Evolutionary conservation across 2,113 vertebrate genomes (phyloP).

Genomic region (Nibea coibor): DNA sequence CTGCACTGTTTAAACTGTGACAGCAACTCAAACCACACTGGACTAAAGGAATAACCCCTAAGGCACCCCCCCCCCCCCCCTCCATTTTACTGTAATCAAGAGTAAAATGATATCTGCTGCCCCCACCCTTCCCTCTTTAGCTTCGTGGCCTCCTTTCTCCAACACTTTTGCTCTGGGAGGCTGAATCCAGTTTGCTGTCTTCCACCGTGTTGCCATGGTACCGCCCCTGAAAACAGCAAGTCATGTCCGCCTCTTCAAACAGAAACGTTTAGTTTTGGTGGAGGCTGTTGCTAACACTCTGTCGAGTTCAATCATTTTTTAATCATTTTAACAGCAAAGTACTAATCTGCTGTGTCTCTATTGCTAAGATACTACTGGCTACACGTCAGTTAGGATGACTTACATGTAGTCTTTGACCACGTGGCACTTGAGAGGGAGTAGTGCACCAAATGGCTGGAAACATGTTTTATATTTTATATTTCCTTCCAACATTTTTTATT

Average conservation of each 20-base stretch:
- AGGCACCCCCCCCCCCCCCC: slow-evolving; percentile 43
- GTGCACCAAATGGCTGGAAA: slow-evolving; percentile 14
- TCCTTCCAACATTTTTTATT: background rate
- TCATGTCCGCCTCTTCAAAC: slow-evolving; percentile 74
- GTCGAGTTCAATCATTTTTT: slow-evolving; percentile 31
- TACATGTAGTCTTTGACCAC: slow-evolving; percentile 3
- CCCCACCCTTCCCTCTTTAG: slow-evolving; percentile 52
- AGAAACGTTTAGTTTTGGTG: slow-evolving; percentile 55
- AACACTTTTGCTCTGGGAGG: slow-evolving; percentile 59
- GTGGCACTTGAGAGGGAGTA: background rate
- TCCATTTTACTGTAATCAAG: slow-evolving; percentile 56
- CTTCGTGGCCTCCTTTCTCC: slow-evolving; percentile 66
- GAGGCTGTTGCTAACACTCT: slow-evolving; percentile 61
- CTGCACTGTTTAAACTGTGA: slow-evolving; percentile 34
- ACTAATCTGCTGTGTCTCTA: slow-evolving; percentile 33
- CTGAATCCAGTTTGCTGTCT: slow-evolving; percentile 70
- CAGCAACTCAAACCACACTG: slow-evolving; percentile 39
- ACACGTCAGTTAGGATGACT: slow-evolving; percentile 8
- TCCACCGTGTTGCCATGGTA: slow-evolving; percentile 82
- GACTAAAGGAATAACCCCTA: slow-evolving; percentile 33
- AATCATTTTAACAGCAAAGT: slow-evolving; percentile 17
- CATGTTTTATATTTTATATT: background rate
- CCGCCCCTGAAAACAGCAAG: slow-evolving; percentile 79
- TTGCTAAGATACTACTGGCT: slow-evolving; percentile 3
- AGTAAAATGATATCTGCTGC: slow-evolving; percentile 60